Evolutionary conservation across 2,888 invertebrate species (phyloP), one percentile per base, ranked within the genome.

Genomic region (Buathra laborator): DNA sequence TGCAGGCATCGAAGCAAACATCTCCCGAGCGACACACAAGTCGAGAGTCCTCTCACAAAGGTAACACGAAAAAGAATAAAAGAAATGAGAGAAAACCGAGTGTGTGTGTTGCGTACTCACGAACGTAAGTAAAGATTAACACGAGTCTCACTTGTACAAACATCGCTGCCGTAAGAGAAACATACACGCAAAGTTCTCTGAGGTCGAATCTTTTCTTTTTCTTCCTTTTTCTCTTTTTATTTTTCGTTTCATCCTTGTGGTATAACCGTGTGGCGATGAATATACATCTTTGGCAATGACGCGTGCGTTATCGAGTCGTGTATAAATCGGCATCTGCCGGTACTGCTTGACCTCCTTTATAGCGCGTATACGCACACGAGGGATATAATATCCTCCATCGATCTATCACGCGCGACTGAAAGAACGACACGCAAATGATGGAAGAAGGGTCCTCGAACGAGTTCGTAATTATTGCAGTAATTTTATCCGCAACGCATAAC

Each of bases 331-430:
- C 72, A 51, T 51, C 12, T 10, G 59, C 24, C 70, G 32, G 48
- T 32, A 56, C 72, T 44, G 67, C 80, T 80, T 74, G 80, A 80
- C 80, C 80, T 80, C 67, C 66, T 80, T 80, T 44, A 3, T 43
- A 62, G 7, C 66, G 29, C 16, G 19, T 53, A 3, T 46, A 37
- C 62, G n/a, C 32, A 19, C 43, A 43, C 44, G 59, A 12, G 53
- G 46, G 44, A 81, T 53, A 75, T 14, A 37, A 12, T 62, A 67
- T 68, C 29, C 46, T 70, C 29, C 37, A 44, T 48, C 67, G 75
- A 70, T 75, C 51, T 71, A 76, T 59, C 29, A 71, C 51, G 46
- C 24, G 48, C 16, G 48, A 59, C 67, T 44, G 56, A 81, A 64
- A 48, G 46, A 71, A 24, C 64, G 71, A 71, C 51, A 64, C n/a